Percentiles rank a stretch among this genome's conserved stretches.
Evolutionary conservation across 2,888 invertebrate species (phyloP).

Genomic region (Flexamia atlantica): DNA sequence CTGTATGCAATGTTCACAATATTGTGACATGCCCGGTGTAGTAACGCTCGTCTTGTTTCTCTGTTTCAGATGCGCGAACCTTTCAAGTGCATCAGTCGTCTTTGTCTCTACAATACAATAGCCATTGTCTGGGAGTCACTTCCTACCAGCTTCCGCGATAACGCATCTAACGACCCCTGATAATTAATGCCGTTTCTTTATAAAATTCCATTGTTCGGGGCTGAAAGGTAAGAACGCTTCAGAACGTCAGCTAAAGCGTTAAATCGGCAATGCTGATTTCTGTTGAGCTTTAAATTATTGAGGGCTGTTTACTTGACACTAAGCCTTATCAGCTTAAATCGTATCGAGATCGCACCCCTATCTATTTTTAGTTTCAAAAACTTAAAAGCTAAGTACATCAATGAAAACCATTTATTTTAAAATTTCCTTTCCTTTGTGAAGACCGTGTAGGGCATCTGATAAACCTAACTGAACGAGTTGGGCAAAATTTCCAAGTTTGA

Average conservation of each 20-base stretch:
- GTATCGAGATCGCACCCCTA: too few relatives aligned
- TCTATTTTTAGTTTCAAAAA: too few relatives aligned
- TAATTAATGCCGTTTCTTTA: slow-evolving; percentile 10
- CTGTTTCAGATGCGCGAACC: slow-evolving; percentile 45
- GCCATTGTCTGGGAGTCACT: slow-evolving; percentile 52
- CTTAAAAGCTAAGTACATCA: too few relatives aligned
- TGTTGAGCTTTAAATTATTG: not conserved
- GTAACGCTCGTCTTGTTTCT: slow-evolving; percentile 7
- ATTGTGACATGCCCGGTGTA: not conserved
- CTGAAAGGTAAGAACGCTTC: slow-evolving; percentile 23
- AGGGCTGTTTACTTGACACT: too few relatives aligned
- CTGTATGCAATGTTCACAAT: not conserved
- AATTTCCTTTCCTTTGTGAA: too few relatives aligned
- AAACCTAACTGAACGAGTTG: too few relatives aligned
- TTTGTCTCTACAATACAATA: slow-evolving; percentile 40
- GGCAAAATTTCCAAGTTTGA: too few relatives aligned
- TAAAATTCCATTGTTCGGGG: slow-evolving; percentile 23
- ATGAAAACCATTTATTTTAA: too few relatives aligned
- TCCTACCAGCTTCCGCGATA: slow-evolving; percentile 46
- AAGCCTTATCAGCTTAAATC: too few relatives aligned
- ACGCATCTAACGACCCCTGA: slow-evolving; percentile 34
- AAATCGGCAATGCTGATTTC: not conserved
- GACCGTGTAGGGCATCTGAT: too few relatives aligned
- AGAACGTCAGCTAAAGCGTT: not conserved
- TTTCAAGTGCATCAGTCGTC: slow-evolving; percentile 23